These are phyloP conservation scores for Tubulanus polymorphus DNA, from an alignment of 2,888 invertebrate species.

Conservation along the genomic window DNA sequence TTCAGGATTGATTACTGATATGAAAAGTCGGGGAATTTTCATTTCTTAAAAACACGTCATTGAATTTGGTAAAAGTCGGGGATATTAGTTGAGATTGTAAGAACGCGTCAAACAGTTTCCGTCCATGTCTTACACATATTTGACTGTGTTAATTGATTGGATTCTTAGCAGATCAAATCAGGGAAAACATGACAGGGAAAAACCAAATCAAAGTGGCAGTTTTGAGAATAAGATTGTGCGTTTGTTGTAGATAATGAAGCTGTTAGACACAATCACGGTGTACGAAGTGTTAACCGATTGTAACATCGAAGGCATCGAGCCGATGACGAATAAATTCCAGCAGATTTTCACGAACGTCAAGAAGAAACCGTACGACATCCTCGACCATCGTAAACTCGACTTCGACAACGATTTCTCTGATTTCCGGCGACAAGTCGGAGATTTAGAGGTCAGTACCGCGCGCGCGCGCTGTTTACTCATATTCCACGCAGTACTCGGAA, in stretches of 20 bases:
- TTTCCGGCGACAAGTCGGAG: constrained; percentile 67
- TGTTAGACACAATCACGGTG: constrained; percentile 68
- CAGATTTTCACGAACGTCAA: constrained; percentile 66
- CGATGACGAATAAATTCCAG: constrained; percentile 66
- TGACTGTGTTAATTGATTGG: too few relatives aligned
- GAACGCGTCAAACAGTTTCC: too few relatives aligned
- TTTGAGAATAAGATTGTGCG: neutral
- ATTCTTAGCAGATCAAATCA: too few relatives aligned
- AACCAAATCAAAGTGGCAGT: neutral
- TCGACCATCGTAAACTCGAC: constrained; percentile 71
- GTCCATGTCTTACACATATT: too few relatives aligned
- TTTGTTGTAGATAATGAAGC: constrained; percentile 64
- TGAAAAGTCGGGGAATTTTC: too few relatives aligned
- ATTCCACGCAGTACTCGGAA: too few relatives aligned
- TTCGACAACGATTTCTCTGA: constrained; percentile 74
- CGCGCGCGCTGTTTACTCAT: too few relatives aligned
- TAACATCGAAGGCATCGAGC: constrained; percentile 75
- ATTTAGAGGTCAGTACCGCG: constrained; percentile 65
- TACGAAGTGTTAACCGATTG: constrained; percentile 73
- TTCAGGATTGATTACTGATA: too few relatives aligned
- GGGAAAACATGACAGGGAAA: neutral
- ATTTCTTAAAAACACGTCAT: too few relatives aligned
- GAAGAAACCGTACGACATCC: constrained; percentile 70
- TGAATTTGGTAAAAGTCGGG: too few relatives aligned
- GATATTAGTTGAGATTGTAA: too few relatives aligned